Evolutionary conservation across 2,113 vertebrate species (phyloP).

Genomic region (Opisthocomus hoazin): DNA sequence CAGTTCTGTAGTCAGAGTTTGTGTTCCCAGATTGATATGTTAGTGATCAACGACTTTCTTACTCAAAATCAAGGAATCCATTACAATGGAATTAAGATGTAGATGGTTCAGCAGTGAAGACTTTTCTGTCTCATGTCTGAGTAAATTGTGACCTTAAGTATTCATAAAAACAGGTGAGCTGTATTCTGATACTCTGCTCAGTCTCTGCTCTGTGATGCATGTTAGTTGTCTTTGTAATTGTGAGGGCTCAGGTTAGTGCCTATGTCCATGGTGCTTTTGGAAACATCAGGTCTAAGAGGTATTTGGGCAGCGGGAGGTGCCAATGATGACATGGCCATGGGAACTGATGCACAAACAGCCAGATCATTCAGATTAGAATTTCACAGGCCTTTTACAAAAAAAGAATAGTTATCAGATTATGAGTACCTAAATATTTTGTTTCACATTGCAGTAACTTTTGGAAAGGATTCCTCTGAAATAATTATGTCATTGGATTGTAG

Average conservation of each 20-base stretch:
- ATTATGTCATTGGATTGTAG: not conserved
- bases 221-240: not conserved
- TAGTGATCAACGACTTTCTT: slow-evolving; percentile 43
- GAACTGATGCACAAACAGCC: not conserved
- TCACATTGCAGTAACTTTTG: not conserved
- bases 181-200: not conserved
- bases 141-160: not conserved
- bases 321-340: not conserved
- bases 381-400: not conserved
- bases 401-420: not conserved
- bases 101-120: slow-evolving; percentile 16
- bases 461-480: not conserved
- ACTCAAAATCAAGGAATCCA: slow-evolving; percentile 14
- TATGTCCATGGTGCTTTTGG: not conserved
- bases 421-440: not conserved
- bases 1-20: slow-evolving; percentile 30
- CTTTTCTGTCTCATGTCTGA: not conserved
- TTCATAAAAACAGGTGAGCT: not conserved
- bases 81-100: slow-evolving; percentile 35
- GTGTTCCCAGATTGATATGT: slow-evolving; percentile 5
- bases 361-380: not conserved
- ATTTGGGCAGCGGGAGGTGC: not conserved
- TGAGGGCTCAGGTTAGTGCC: not conserved
- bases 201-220: not conserved
- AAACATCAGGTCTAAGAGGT: not conserved